A percentile compares a stretch with the other conserved stretches of the same genome.
Conservation (phyloP, 2,113 vertebrate species). For the Trachemys scripta region DNA sequence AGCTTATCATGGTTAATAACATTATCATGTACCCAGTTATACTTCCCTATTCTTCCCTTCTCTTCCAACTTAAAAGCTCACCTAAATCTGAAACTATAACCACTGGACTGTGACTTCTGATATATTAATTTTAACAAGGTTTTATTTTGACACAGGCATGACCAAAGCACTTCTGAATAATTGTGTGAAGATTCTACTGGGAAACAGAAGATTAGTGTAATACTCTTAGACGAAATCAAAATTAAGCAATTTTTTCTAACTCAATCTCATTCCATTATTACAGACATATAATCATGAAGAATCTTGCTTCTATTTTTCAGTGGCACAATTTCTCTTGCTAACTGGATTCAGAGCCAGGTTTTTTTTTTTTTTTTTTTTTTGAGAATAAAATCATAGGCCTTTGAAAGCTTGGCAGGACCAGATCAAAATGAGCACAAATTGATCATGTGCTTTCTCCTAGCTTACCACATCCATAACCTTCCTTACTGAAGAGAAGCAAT, state of each 20-base stretch:
- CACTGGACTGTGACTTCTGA: conserved; percentile 57
- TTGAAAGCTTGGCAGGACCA: background rate
- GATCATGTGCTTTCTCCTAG: background rate
- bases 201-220: conserved; percentile 8
- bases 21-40: conserved; percentile 64
- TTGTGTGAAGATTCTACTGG: background rate
- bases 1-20: conserved; percentile 54
- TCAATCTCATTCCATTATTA: conserved; percentile 8
- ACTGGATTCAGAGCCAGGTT: background rate
- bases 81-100: conserved; percentile 63
- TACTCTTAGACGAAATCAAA: conserved; percentile 52
- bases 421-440: background rate
- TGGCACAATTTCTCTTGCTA: background rate
- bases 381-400: background rate
- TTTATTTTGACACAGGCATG: conserved; percentile 27
- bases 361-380: background rate
- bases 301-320: conserved; percentile 16
- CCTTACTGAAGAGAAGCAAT: background rate
- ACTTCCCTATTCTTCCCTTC: conserved; percentile 50
- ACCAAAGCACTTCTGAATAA: conserved; percentile 55
- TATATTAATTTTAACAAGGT: conserved; percentile 58
- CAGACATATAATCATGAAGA: conserved; percentile 3
- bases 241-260: conserved; percentile 29
- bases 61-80: conserved; percentile 51
- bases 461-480: background rate